Evolutionary conservation across 1,140 invertebrate genomes (phyloP).

Genomic region (Drosophila cardini): DNA sequence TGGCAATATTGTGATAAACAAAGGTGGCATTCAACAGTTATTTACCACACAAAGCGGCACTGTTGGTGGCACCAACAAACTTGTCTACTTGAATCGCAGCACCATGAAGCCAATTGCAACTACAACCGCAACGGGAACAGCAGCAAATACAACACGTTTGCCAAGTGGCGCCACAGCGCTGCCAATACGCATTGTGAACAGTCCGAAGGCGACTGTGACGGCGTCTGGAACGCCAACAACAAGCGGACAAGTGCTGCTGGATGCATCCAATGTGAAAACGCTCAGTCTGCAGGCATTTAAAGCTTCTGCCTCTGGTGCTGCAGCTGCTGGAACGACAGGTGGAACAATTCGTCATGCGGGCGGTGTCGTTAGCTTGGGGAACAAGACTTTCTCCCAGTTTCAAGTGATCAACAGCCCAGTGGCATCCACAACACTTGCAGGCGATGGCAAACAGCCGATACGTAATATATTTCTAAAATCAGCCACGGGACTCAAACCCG

Average conservation of each 20-base stretch:
- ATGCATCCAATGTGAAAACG: constrained; percentile 44
- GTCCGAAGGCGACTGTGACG: constrained; percentile 43
- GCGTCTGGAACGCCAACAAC: constrained; percentile 20
- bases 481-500: constrained; percentile 57
- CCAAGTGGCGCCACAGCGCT: constrained; percentile 31
- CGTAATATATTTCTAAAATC: constrained; percentile 63
- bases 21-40: constrained; percentile 62
- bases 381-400: constrained; percentile 59
- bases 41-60: constrained; percentile 34
- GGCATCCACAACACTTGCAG: constrained; percentile 8
- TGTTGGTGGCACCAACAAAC: constrained; percentile 50
- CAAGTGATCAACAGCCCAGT: constrained; percentile 58
- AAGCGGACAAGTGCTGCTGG: constrained; percentile 42
- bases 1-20: constrained; percentile 70
- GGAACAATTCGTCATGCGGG: constrained; percentile 44
- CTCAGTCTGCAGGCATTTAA: constrained; percentile 36
- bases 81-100: constrained; percentile 78
- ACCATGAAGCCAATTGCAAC: constrained; percentile 68
- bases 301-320: constrained; percentile 7
- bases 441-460: constrained; percentile 51
- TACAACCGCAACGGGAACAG: constrained; percentile 8
- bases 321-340: constrained; percentile 4
- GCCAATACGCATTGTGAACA: constrained; percentile 69
- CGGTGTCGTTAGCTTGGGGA: constrained; percentile 36
- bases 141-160: constrained; percentile 15